Evolutionary conservation across 1,140 invertebrate genomes (phyloP), one percentile per base, ranked within the genome.

Genomic region (Bombus vancouverensis): DNA sequence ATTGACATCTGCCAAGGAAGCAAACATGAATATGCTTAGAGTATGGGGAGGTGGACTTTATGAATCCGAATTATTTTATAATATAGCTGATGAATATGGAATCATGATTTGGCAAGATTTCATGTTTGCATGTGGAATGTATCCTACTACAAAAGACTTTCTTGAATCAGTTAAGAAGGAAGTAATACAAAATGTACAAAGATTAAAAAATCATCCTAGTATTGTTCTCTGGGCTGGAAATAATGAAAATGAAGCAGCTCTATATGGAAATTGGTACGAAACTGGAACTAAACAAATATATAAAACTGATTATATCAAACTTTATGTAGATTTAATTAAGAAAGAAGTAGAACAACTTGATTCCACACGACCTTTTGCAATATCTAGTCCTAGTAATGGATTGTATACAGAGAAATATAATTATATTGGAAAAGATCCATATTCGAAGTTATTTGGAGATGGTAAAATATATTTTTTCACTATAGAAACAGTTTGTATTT

Each of bases 1-100:
- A 3, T 92, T 99, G 5, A 88, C 94, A 47, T 97, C 98, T 0
- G 97, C 97, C 1, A 96, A 96, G 87, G 96, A 97, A 62, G 97
- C 97, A 0, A 96, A 99, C 92, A 99, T 99, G 97, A 99, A 99
- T 93, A 98, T 98, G 96, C 93, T 99, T 1, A 95, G 99, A 32
- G 98, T 99, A 1, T 99, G 99, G 99, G 99, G 99, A 37, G 99
- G 99, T 62, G 99, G 99, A 71, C 95, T 98, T 2, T 99, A 99
- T 92, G 99, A 99, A 93, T 97, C 97, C 0, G 98, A 99, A 87
- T 96, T 96, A 47, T 99, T 99, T 93, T 99, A 99, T 93, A 96
- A 98, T 77, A 94, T 98, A 44, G 98, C 98, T 83, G 98, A 98
- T 91, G 95, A 97, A 90, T 95, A 97, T 39, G 98, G 98, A 25